Evolutionary conservation across 2,113 vertebrate genomes (phyloP), one percentile per base, ranked within the genome.

Genomic region (Callipepla californica): DNA sequence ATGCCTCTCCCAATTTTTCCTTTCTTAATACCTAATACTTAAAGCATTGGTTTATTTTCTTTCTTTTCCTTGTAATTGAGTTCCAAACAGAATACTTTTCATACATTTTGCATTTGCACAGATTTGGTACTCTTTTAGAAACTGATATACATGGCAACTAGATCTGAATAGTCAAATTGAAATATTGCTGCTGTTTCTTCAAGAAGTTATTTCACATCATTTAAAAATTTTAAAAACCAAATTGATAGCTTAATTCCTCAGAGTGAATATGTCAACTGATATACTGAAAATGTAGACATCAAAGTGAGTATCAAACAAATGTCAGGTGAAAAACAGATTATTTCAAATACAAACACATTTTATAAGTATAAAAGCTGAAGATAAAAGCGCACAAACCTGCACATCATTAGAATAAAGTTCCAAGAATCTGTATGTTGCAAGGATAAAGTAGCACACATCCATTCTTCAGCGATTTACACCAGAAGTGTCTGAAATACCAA

Each of bases 211-310:
- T 95, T 94, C 55, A 89, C 45, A 65, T 62, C 51, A 59, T 84
- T 96, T 92, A 94, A 97, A 85, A 47, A 95, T 74, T 94, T 66
- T 69, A 74, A 94, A 89, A 30, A 30, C 6, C 13, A 28, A 85
- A 91, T 36, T 25, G 34, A 79, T 5, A 4, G 22, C 47, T 94
- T 91, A 90, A 89, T 90, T 96, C 67, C 42, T 93, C 92, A 12
- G 47, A 94, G 53, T 53, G 13, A 23, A 6, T 72, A 32, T 85
- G 26, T 86, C 59, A 93, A 87, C n/a, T 44, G 44, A 44, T 45
- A 80, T 14, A 68, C 15, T 28, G 48, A 74, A 94, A 87, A 20
- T 80, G 38, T 80, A 2, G 2, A 50, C 66, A 91, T 78, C 82
- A 90, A 90, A 96, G 63, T 90, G 85, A 93, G 78, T 90, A 78